These are phyloP conservation scores for Oryzias melastigma DNA, from an alignment of 2,113 vertebrate species.

Conservation along the genomic window DNA sequence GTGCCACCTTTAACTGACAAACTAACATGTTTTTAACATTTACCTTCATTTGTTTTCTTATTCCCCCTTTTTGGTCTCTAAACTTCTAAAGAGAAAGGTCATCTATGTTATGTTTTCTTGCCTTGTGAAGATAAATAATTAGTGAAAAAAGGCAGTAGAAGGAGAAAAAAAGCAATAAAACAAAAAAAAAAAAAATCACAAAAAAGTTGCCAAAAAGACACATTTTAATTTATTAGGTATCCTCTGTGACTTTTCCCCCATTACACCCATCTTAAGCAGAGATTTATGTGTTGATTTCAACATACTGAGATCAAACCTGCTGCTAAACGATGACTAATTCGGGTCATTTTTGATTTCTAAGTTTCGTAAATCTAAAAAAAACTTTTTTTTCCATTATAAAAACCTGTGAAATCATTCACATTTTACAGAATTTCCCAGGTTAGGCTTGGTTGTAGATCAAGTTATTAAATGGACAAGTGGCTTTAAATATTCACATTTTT, in stretches of 20 bases:
- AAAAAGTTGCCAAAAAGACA: conserved; percentile 57
- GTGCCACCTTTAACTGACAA: background rate
- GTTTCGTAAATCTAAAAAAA: background rate
- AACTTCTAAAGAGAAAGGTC: conserved; percentile 47
- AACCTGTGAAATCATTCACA: too few relatives aligned
- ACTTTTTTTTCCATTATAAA: too few relatives aligned
- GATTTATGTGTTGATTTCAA: background rate
- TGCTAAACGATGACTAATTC: background rate
- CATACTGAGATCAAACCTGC: background rate
- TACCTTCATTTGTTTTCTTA: background rate
- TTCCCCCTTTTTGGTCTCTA: conserved; percentile 16
- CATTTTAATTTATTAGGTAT: conserved; percentile 74
- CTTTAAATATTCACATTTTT: background rate
- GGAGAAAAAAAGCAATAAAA: conserved; percentile 6
- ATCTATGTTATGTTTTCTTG: conserved; percentile 72
- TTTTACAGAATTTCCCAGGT: background rate
- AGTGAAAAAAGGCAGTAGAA: conserved; percentile 33
- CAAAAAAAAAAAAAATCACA: conserved; percentile 30
- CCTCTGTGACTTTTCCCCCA: conserved; percentile 61
- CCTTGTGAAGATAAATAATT: conserved; percentile 70
- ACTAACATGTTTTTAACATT: background rate
- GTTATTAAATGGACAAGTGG: background rate
- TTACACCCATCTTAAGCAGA: conserved; percentile 45
- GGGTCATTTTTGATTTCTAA: background rate
- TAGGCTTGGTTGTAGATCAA: background rate